Conservation (phyloP, 2,797 vertebrate genomes). For the Mus caroli region DNA sequence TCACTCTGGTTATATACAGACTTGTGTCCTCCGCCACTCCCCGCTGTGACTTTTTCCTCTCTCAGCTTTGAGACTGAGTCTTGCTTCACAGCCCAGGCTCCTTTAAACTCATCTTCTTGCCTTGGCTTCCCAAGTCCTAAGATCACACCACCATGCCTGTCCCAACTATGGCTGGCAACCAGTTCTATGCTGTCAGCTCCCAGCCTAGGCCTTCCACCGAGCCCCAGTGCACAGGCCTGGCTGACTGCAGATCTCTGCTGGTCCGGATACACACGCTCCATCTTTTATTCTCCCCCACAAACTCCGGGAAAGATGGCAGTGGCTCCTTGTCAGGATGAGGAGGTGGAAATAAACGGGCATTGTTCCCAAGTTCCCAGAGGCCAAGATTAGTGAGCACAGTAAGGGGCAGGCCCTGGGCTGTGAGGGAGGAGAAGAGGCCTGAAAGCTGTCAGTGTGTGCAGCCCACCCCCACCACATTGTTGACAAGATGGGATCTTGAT, state of each 20-base stretch:
- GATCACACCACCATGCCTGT: not conserved
- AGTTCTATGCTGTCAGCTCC: no score
- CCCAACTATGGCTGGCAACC: not conserved
- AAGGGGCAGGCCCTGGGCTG: not conserved
- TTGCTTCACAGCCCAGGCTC: not conserved
- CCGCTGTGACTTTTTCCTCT: not conserved
- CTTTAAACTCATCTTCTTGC: not conserved
- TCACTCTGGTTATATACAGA: not conserved
- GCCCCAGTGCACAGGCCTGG: not conserved
- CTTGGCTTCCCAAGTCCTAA: not conserved
- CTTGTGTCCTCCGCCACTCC: not conserved
- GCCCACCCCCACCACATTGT: not conserved
- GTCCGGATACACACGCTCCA: no score
- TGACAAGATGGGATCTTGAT: not conserved
- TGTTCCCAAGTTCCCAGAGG: not conserved
- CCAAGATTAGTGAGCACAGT: not conserved
- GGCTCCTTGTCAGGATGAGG: not conserved
- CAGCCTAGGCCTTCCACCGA: not conserved
- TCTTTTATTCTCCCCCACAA: not conserved
- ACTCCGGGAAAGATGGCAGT: not conserved
- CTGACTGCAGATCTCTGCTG: not conserved
- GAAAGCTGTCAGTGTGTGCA: not conserved
- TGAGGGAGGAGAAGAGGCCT: not conserved
- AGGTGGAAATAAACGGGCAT: not conserved
- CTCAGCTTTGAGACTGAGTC: not conserved